Evolutionary conservation across 2,888 invertebrate species (phyloP).

Genomic region (Lissocephala sabroskyi): DNA sequence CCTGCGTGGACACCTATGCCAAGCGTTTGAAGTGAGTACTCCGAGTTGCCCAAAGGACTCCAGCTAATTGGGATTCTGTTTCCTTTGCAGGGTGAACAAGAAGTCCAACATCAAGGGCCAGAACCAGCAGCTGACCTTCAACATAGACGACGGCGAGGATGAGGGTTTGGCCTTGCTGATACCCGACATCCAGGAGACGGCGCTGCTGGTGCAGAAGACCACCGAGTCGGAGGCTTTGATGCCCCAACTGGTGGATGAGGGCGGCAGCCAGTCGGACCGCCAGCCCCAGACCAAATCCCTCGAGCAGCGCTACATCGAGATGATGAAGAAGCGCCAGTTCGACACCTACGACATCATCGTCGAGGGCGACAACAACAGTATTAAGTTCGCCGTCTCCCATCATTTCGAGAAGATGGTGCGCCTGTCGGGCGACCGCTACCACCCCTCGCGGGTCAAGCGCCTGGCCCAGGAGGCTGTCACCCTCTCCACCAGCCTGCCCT

Average conservation of each 20-base stretch:
- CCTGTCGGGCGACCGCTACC: slow-evolving; percentile 88
- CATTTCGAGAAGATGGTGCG: slow-evolving; percentile 92
- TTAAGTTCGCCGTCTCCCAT: slow-evolving; percentile 89
- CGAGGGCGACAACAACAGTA: slow-evolving; percentile 82
- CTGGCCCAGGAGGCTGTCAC: slow-evolving; percentile 96
- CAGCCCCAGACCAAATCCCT: slow-evolving; percentile 75
- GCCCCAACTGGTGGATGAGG: slow-evolving; percentile 50
- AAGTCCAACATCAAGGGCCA: slow-evolving; percentile 74
- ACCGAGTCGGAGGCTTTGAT: slow-evolving; percentile 66
- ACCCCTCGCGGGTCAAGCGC: slow-evolving; percentile 90
- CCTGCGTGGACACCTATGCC: slow-evolving; percentile 93
- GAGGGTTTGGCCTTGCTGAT: slow-evolving; percentile 91
- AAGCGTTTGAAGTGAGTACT: slow-evolving; percentile 82
- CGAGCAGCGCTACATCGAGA: slow-evolving; percentile 86
- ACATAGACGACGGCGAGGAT: slow-evolving; percentile 84
- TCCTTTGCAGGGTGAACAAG: slow-evolving; percentile 77
- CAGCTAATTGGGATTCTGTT: no score
- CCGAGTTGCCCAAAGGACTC: no score
- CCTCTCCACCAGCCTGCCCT: slow-evolving; percentile 90
- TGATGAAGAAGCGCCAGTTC: slow-evolving; percentile 92
- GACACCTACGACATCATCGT: slow-evolving; percentile 94
- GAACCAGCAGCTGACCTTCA: slow-evolving; percentile 70
- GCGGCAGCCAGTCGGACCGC: slow-evolving; percentile 70
- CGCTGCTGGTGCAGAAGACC: slow-evolving; percentile 69
- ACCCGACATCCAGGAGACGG: slow-evolving; percentile 86